Evolutionary conservation across 2,113 vertebrate species (phyloP), one percentile per base, ranked within the genome.

Genomic region (Falco punctatus): DNA sequence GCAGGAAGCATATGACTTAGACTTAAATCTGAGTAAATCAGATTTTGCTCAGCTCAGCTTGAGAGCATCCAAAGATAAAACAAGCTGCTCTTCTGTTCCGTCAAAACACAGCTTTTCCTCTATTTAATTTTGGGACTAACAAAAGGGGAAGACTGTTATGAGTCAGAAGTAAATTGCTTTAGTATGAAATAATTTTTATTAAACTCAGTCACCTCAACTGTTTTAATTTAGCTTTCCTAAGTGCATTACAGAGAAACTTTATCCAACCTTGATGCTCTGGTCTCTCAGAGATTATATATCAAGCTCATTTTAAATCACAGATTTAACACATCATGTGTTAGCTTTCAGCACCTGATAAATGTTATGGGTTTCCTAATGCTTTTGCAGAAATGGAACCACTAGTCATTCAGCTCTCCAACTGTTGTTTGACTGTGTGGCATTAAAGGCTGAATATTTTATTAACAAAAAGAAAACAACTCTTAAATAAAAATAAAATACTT

Each of bases 341-440:
- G 73, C 83, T 96, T 96, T 96, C 88, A 92, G 72, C 91, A 95
- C 77, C 80, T 93, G 77, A 93, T 92, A 88, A 95, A 94, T 91
- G 91, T 95, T 96, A 92, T 23, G 48, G 65, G 52, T 95, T 95
- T 88, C 80, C n/a, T 96, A 91, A 84, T 69, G 75, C 61, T 92
- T 80, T 84, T 72, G 52, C 61, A 95, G 86, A 91, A 64, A 7
- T 92, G 48, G 77, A 95, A 74, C n/a, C 42, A 92, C 75, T 54
- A 96, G 80, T 88, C 61, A 57, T 64, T 88, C 3, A 0, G 38
- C 55, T 96, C 62, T 92, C 92, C 88, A 92, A 74, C 88, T 94
- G 88, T 94, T 94, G 58, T 95, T 91, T 93, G 40, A 81, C 32
- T 83, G 42, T 38, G 88, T 86, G 71, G 59, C 69, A 84, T 84